Base-by-base conservation (phyloP, 2,888 invertebrate species). In the Chrysotoxum bicinctum region DNA sequence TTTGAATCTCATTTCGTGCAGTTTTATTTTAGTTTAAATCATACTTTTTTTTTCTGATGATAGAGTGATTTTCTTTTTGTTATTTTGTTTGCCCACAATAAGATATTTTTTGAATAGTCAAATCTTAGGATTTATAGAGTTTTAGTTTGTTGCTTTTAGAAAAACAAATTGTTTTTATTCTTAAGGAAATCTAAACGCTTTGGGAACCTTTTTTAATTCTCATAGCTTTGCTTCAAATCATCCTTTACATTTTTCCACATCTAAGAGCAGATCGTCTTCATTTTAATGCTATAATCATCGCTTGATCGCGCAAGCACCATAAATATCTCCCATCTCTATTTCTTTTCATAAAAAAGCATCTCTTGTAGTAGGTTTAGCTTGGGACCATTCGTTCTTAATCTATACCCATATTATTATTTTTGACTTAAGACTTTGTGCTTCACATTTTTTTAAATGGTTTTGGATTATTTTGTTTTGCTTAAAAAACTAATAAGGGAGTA, bases 11-110 rank as follows among this genome's bases (percentile, higher is more conserved):
- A 73, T 77, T 64, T 50, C 75, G 45, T 45, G 40, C 48, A 60
- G 50, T 58, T 3, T 26, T 50, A n/a, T 37, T 30, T 35, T 73
- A 30, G 30, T 72, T 75, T 85, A 48, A 68, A 70, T 66, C 45
- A 26, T 62, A 62, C 30, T 48, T 62, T 79, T 87, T 70, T 2
- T 37, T 9, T n/a, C 40, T 40, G 5, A 32, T 16, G 1, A 56
- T 19, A 26, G n/a, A 60, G 58, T 58, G n/a, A 37, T 14, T 58
- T 58, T 21, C 9, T 21, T 21, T 21, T 35, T 19, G 14, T 21
- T 12, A 1, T 19, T 35, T 56, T 35, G 3, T 6, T 14, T 19
- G 7, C 9, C 19, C 7, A 2, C 19, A 9, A 4, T 19, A 19
- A 32, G 32, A 32, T 21, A 50, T 50, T 50, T 3, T n/a, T 23